Evolutionary conservation across 2,113 vertebrate genomes (phyloP), one percentile per base, ranked within the genome.

Genomic region (Oryzias melastigma): DNA sequence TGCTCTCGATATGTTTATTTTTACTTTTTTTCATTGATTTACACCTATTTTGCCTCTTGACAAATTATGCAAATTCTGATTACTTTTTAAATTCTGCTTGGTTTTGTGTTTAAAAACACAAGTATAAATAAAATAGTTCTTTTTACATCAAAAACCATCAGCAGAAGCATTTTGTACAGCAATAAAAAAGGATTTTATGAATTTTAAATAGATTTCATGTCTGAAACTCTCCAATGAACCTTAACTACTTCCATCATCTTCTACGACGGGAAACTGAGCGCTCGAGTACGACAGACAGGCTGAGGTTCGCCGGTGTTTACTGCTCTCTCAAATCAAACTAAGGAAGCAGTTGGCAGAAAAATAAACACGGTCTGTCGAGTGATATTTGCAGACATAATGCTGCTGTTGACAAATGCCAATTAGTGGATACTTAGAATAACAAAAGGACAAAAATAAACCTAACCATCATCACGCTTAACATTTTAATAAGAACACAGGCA

Each of bases 401-500:
- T 73, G 70, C 52, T 25, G 55, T 54, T 45, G 41, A 81, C 76
- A 79, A 82, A 78, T 67, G 72, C 29, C 62, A 77, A 65, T 77
- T 58, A 72, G 75, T 58, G 68, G 60, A 71, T 53, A 70, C 17
- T 62, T 58, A 29, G 56, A 84, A 82, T 82, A 73, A 75, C 46
- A 82, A 76, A 80, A 18, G 8, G 35, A 35, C 35, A 81, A 69
- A 74, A 59, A 48, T 18, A 64, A 22, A 75, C 73, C 68, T 69
- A 70, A 77, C 52, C 58, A 41, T 85, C 5, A 35, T 85, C 5
- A 41, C 62, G 68, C 50, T 68, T 62, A 52, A 50, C 43, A 56
- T 82, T 87, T 86, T 85, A 84, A 88, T 85, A 89, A 85, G 85
- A 89, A 87, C 80, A 80, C 81, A 71, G 73, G 77, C 71, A 81